phyloP scores from a whole-genome alignment of 2,797 vertebrate genomes.

The Prionace glauca region DNA sequence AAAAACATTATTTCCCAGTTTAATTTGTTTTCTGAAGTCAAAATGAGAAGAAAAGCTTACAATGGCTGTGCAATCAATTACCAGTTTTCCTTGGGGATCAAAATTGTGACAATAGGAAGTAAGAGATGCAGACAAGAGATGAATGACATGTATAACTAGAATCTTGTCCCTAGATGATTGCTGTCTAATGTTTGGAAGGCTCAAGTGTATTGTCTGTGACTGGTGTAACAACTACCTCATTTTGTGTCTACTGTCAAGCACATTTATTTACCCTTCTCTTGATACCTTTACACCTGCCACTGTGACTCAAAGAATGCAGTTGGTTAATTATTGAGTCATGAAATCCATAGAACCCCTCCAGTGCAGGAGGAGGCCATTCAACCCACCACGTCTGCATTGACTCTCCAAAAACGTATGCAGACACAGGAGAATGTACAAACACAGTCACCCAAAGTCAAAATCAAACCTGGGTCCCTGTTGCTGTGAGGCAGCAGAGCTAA shows the following conservation, averaged over 20 bases:
- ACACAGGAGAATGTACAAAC: no score
- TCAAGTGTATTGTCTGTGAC: background rate
- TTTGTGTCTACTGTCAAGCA: background rate
- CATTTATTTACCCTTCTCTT: background rate
- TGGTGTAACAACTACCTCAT: background rate
- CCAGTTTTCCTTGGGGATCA: background rate
- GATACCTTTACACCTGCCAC: background rate
- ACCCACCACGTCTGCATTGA: no score
- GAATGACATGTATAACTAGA: background rate
- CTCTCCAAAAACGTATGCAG: no score
- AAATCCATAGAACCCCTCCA: background rate
- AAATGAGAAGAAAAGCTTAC: background rate
- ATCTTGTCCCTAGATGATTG: background rate
- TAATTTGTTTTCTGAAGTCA: background rate
- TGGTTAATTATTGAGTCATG: background rate
- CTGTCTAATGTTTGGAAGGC: background rate
- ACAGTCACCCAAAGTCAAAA: no score
- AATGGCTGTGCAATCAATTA: background rate
- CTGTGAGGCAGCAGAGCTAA: no score
- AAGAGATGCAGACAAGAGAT: background rate
- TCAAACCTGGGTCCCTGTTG: no score
- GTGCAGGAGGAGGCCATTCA: no score
- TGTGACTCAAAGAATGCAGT: background rate
- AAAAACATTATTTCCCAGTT: background rate
- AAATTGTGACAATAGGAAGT: background rate